A percentile compares a stretch with the other conserved stretches of the same genome.
These are phyloP conservation scores for Brachyptera risi DNA, from an alignment of 2,888 invertebrate genomes.

Conservation along the genomic window DNA sequence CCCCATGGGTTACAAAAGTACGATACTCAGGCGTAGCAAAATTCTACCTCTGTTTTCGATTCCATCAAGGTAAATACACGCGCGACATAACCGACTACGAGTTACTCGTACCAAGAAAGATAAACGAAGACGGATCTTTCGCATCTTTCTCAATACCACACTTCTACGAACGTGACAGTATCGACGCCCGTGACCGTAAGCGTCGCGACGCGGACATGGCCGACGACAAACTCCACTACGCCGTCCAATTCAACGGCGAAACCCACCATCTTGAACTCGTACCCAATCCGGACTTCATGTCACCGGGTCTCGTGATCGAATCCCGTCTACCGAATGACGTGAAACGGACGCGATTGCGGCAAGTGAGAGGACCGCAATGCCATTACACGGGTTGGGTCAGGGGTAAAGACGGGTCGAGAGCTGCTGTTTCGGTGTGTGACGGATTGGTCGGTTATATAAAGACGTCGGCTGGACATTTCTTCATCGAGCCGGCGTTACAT, in stretches of 20 bases:
- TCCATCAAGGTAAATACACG: constrained; percentile 46
- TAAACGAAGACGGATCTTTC: constrained; percentile 48
- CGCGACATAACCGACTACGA: constrained; percentile 47
- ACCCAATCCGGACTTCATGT: constrained; percentile 51
- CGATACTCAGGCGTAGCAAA: no score
- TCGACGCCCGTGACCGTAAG: neutral
- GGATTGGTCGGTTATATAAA: constrained; percentile 53
- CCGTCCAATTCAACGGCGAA: constrained; percentile 40
- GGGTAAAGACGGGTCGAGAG: constrained; percentile 46
- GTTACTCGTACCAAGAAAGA: constrained; percentile 48
- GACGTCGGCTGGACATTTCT: constrained; percentile 49
- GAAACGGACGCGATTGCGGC: constrained; percentile 17
- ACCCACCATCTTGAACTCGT: constrained; percentile 48
- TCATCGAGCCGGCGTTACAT: constrained; percentile 56
- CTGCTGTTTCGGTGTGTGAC: constrained; percentile 51
- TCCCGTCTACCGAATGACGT: neutral
- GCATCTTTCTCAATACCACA: constrained; percentile 47
- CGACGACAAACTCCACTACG: constrained; percentile 36
- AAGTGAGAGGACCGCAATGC: constrained; percentile 40
- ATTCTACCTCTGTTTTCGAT: neutral
- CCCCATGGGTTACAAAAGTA: no score
- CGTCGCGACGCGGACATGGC: neutral
- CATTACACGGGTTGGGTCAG: constrained; percentile 52
- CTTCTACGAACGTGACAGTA: constrained; percentile 35
- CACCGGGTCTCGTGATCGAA: constrained; percentile 41